Conservation (phyloP, 1,140 invertebrate species). For the Lamellibrachia luymesi region DNA sequence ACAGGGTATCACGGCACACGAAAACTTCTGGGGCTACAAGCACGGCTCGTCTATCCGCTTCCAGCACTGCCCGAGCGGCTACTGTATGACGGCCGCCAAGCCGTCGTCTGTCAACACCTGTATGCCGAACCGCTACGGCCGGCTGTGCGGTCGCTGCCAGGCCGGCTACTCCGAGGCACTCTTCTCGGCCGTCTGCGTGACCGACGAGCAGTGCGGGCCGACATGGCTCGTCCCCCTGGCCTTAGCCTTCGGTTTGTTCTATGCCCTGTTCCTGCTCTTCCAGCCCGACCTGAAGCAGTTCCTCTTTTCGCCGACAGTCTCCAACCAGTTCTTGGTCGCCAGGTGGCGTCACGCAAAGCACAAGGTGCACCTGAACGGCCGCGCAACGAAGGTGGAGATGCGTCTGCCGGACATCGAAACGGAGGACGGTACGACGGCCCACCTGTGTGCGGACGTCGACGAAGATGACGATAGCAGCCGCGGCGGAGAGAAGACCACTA, state of each 20-base stretch:
- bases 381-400: slow-evolving; percentile 2
- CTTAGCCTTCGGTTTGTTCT: slow-evolving; percentile 14
- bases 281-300: slow-evolving; percentile 20
- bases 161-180: slow-evolving; percentile 20
- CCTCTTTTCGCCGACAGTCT: not conserved
- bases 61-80: slow-evolving; percentile 24
- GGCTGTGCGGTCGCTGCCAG: slow-evolving; percentile 17
- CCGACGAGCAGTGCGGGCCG: slow-evolving; percentile 14
- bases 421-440: not conserved
- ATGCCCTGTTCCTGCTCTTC: slow-evolving; percentile 16
- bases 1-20: slow-evolving; percentile 10
- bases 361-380: not conserved
- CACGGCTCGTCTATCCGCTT: slow-evolving; percentile 6
- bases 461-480: not conserved
- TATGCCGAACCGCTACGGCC: slow-evolving; percentile 14
- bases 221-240: slow-evolving; percentile 8
- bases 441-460: not conserved
- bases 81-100: slow-evolving; percentile 11
- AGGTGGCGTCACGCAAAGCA: slow-evolving; percentile 8
- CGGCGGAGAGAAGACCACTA: not conserved
- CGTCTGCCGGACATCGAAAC: not conserved
- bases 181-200: slow-evolving; percentile 19
- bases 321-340: not conserved
- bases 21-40: slow-evolving; percentile 24
- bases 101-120: slow-evolving; percentile 17